Percentiles rank a stretch among this genome's conserved stretches.
Evolutionary conservation across 2,888 invertebrate genomes (phyloP).

Genomic region (Lasioglossum calceatum): DNA sequence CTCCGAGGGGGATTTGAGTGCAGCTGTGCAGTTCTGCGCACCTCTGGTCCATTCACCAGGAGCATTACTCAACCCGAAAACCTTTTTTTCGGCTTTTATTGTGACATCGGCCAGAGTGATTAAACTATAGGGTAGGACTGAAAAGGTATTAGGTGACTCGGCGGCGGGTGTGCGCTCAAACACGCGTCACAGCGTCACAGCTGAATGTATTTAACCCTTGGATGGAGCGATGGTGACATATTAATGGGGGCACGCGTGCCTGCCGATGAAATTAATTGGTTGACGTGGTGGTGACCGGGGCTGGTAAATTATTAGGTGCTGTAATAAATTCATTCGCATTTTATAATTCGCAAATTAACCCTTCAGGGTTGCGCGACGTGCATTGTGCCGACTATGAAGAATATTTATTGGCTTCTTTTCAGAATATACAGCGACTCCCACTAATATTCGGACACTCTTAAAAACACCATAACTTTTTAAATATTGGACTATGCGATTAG

Average conservation of each 20-base stretch:
- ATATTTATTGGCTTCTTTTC: no score
- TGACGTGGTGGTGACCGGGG: neutral
- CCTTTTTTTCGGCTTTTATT: neutral
- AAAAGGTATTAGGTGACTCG: conserved; percentile 8
- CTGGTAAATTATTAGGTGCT: neutral
- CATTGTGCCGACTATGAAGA: neutral
- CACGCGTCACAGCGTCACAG: neutral
- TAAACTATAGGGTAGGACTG: neutral
- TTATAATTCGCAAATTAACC: neutral
- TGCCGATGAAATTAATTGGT: neutral
- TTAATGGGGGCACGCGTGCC: neutral
- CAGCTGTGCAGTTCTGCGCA: neutral
- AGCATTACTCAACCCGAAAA: conserved; percentile 11
- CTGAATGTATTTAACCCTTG: conserved; percentile 2
- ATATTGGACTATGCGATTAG: no score
- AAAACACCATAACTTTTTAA: no score
- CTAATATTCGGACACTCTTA: no score
- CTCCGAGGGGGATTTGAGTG: neutral
- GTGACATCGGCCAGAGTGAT: neutral
- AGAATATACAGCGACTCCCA: no score
- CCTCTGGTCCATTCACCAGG: neutral
- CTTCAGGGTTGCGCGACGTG: neutral
- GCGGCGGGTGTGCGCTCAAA: neutral
- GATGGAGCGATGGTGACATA: neutral
- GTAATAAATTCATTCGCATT: neutral